Percentiles rank a stretch among this genome's conserved stretches.
Conservation (phyloP, 2,797 vertebrate species). For the Sebastes wilsoni region DNA sequence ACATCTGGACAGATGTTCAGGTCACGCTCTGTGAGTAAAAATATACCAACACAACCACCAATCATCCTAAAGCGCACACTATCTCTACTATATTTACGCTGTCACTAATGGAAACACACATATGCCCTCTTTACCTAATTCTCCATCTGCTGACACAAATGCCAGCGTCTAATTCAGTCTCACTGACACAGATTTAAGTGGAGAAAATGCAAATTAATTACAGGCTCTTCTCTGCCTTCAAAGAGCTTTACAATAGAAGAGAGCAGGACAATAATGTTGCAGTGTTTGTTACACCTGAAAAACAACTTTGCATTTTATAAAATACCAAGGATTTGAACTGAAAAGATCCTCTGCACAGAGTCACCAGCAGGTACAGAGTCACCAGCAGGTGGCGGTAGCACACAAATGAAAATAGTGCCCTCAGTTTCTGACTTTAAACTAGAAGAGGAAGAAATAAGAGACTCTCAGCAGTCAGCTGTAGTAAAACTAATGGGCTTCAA, state of each 20-base stretch:
- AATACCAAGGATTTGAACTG: not conserved
- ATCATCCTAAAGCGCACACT: not conserved
- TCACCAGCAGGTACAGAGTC: not conserved
- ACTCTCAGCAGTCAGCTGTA: not conserved
- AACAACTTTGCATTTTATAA: not conserved
- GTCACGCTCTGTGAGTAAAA: slow-evolving; percentile 25
- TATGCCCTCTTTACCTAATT: slow-evolving; percentile 9
- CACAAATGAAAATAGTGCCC: not conserved
- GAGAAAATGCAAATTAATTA: not conserved
- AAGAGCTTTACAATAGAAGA: not conserved
- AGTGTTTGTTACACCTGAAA: not conserved
- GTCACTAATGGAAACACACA: slow-evolving; percentile 6
- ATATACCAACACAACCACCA: slow-evolving; percentile 7
- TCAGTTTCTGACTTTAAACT: not conserved
- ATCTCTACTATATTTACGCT: slow-evolving; percentile 5
- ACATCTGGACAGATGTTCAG: slow-evolving; percentile 66
- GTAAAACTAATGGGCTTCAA: not conserved
- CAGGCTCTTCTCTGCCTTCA: not conserved
- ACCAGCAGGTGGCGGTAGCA: slow-evolving; percentile 62
- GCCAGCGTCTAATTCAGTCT: not conserved
- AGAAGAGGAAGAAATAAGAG: not conserved
- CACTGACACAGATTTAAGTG: not conserved
- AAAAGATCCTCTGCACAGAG: not conserved
- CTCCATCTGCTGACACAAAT: slow-evolving; percentile 47
- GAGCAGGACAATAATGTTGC: not conserved